Base-by-base conservation (phyloP, 2,113 vertebrate species). In the Oceanodroma tethys region DNA sequence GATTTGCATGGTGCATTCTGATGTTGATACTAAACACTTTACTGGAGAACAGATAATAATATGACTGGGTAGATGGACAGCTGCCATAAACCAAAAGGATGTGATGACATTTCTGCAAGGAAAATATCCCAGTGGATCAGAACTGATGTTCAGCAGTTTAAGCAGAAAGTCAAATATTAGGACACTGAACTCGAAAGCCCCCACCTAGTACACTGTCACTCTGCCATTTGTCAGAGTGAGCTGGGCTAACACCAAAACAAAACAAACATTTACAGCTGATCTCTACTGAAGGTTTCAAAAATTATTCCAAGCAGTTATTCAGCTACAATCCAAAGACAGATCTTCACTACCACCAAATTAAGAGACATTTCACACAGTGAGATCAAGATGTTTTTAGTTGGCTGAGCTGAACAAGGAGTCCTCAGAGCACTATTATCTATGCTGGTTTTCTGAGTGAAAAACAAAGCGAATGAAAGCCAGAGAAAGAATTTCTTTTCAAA, bases 21-120 rank as follows among this genome's bases (percentile, higher is more conserved):
- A 84, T 91, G 85, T 47, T 95, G 83, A 89, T 92, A 72, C 70
- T 93, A 87, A 97, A 95, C 56, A 75, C 60, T 97, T 93, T 53
- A 84, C 76, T 72, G 56, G 56, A 71, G 56, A 87, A 92, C 0
- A 42, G 68, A 86, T 86, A 95, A 89, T 84, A 87, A 91, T 60
- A 80, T 53, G 81, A 75, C 73, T 81, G 53, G 25, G 45, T 85
- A 81, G 93, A 91, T 95, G 91, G 93, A 91, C 86, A 95, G 70
- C 73, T 94, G 95, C 96, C 96, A 93, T 89, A 89, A 96, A 95
- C 88, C 48, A 91, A 94, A 96, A 78, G 40, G 73, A 87, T 85
- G 70, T 95, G 91, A 95, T 95, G 95, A 92, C 73, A 88, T 95
- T 90, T 95, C 68, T 95, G 40, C 45, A 80, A 91, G 82, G 38